phyloP scores from a whole-genome alignment of 2,113 vertebrate genomes.

The Pheucticus melanocephalus region DNA sequence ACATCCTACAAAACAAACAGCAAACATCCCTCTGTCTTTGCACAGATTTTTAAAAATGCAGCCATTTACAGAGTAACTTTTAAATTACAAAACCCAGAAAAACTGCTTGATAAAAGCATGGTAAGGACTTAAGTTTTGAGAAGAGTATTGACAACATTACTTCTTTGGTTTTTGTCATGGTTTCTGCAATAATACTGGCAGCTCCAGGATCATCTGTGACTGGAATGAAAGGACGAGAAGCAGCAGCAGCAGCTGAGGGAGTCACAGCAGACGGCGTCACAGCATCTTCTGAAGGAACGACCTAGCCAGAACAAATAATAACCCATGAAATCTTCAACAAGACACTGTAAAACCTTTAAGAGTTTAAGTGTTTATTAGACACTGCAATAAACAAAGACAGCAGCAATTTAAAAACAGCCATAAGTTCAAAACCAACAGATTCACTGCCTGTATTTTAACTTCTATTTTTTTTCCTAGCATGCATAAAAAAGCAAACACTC shows the following conservation, averaged over 20 bases:
- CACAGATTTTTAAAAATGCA: background rate
- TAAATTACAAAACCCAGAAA: background rate
- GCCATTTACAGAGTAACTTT: background rate
- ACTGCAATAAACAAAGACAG: too few relatives aligned
- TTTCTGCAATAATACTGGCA: slow-evolving; percentile 98
- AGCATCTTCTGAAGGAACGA: slow-evolving; percentile 87
- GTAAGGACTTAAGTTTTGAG: background rate
- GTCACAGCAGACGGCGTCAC: slow-evolving; percentile 92
- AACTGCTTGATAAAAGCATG: background rate
- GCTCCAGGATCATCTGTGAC: slow-evolving; percentile 97
- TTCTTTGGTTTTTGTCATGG: slow-evolving; percentile 99
- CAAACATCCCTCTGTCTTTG: background rate
- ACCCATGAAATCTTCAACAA: background rate
- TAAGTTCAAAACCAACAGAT: background rate
- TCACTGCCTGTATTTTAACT: background rate
- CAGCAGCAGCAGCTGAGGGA: slow-evolving; percentile 87
- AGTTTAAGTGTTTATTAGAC: background rate
- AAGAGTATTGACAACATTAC: slow-evolving; percentile 41
- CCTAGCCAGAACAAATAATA: slow-evolving; percentile 67
- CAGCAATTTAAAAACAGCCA: background rate
- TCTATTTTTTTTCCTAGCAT: background rate
- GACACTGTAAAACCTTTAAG: background rate
- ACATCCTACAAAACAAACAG: slow-evolving; percentile 80
- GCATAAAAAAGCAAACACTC: background rate
- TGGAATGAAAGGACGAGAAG: slow-evolving; percentile 95